Evolutionary conservation across 2,113 vertebrate genomes (phyloP).

Genomic region (Nannobrachium achirus): DNA sequence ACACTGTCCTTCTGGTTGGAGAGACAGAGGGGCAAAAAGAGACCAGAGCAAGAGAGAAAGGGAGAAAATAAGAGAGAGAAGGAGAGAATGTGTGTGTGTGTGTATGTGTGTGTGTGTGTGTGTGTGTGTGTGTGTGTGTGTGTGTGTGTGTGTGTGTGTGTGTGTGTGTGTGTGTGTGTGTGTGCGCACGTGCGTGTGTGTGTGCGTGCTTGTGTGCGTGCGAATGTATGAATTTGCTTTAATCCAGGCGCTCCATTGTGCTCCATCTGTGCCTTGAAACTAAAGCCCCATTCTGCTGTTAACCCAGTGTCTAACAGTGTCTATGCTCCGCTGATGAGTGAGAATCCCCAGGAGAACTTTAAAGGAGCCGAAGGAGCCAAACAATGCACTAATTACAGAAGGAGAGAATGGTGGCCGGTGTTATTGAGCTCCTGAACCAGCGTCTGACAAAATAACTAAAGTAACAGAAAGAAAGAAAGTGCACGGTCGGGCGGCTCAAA

Average conservation of each 20-base stretch:
- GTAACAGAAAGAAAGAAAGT: too few species aligned
- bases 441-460: too few species aligned
- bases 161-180: conserved; percentile 17
- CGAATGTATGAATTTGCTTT: conserved; percentile 33
- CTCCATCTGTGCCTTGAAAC: conserved; percentile 20
- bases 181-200: conserved; percentile 21
- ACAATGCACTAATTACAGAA: conserved; percentile 53
- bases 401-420: conserved; percentile 49
- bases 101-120: conserved; percentile 4
- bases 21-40: conserved; percentile 30
- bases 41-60: conserved; percentile 36
- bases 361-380: conserved; percentile 41
- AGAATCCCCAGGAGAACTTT: conserved; percentile 42
- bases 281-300: conserved; percentile 23
- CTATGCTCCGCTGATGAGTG: conserved; percentile 23
- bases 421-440: conserved; percentile 45
- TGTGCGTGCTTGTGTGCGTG: background rate
- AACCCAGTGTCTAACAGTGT: conserved; percentile 8
- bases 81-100: conserved; percentile 13
- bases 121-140: background rate
- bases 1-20: conserved; percentile 4
- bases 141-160: background rate
- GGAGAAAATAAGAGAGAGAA: conserved; percentile 16
- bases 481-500: too few species aligned
- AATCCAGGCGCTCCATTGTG: conserved; percentile 27